Evolutionary conservation across 2,888 invertebrate genomes (phyloP).

Genomic region (Julus scanicus): DNA sequence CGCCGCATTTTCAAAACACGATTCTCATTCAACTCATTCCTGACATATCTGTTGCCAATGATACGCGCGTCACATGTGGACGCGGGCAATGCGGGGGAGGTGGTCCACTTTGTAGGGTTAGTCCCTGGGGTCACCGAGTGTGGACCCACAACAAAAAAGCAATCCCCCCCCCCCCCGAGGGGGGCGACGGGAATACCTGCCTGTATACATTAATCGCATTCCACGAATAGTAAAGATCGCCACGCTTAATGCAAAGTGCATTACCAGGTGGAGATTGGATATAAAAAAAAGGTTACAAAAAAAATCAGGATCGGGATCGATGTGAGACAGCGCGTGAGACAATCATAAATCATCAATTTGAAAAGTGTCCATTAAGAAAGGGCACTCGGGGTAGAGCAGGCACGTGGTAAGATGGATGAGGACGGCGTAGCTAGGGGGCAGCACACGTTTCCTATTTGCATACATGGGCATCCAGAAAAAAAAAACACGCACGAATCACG

Average conservation of each 20-base stretch:
- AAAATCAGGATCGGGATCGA: conserved; percentile 30
- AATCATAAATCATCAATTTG: conserved; percentile 45
- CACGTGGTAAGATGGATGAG: conserved; percentile 46
- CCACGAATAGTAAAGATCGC: conserved; percentile 31
- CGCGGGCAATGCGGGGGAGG: conserved; percentile 15
- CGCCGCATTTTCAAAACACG: conserved; percentile 45
- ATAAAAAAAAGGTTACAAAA: not conserved
- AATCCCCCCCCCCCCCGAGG: conserved; percentile 29
- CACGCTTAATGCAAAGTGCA: conserved; percentile 47
- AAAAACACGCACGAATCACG: conserved; percentile 43
- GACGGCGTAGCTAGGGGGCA: conserved; percentile 34
- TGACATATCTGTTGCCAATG: conserved; percentile 47
- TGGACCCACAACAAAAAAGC: conserved; percentile 40
- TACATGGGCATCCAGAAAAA: conserved; percentile 6
- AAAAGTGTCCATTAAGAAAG: conserved; percentile 47
- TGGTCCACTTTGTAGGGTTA: conserved; percentile 40
- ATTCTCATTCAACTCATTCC: conserved; percentile 47
- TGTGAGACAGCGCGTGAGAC: conserved; percentile 38
- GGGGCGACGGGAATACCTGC: conserved; percentile 14
- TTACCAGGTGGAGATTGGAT: not conserved
- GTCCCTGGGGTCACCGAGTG: conserved; percentile 26
- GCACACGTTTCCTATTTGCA: conserved; percentile 47
- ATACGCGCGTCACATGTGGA: conserved; percentile 20
- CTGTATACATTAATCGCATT: conserved; percentile 34
- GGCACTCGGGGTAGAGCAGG: conserved; percentile 30